Percentiles rank a stretch among this genome's conserved stretches.
phyloP scores from a whole-genome alignment of 2,113 vertebrate species.

The Coptodon rendalli region DNA sequence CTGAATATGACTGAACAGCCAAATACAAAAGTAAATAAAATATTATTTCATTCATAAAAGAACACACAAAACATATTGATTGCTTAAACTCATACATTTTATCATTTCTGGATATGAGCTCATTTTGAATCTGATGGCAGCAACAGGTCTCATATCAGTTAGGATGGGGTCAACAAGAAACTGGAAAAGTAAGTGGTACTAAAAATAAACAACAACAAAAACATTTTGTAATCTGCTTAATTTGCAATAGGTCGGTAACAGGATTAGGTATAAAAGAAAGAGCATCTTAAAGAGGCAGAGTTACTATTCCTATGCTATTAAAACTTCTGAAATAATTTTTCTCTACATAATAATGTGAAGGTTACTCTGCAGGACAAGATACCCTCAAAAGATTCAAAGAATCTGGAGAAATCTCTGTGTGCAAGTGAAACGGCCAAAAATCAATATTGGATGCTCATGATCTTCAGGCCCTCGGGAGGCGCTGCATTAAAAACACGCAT shows the following conservation, averaged over 20 bases:
- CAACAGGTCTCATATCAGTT: background rate
- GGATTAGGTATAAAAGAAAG: background rate
- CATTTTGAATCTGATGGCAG: background rate
- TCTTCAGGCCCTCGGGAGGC: background rate
- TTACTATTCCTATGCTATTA: background rate
- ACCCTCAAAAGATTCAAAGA: background rate
- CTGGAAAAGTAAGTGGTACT: background rate
- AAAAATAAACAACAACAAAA: background rate
- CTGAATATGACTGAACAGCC: background rate
- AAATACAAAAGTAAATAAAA: background rate
- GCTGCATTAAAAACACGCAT: background rate
- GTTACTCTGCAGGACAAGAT: background rate
- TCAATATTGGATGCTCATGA: background rate
- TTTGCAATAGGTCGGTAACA: background rate
- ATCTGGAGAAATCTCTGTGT: background rate
- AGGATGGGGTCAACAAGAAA: background rate
- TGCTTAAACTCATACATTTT: background rate
- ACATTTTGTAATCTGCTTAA: background rate
- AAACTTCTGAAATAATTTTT: background rate
- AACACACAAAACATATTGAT: background rate
- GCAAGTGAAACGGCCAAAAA: background rate
- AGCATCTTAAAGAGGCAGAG: background rate
- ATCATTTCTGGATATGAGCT: background rate
- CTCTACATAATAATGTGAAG: background rate
- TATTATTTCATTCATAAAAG: background rate